Conservation (phyloP, 2,888 invertebrate species). For the Escarpia spicata region DNA sequence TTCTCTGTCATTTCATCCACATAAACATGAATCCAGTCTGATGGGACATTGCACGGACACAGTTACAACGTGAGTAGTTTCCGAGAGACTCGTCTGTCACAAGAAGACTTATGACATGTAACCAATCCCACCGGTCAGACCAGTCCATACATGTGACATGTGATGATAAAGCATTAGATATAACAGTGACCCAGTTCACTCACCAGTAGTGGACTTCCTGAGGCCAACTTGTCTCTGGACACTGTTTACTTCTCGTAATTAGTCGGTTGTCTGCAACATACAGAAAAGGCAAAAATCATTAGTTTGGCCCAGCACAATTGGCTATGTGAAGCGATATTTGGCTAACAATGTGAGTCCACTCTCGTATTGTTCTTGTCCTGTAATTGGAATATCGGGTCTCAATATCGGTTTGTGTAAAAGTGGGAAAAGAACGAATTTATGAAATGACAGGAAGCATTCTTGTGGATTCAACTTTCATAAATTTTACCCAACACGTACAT, state of each 20-base stretch:
- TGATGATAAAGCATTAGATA: neutral
- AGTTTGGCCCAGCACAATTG: neutral
- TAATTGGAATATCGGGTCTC: too few species aligned
- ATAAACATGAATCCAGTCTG: neutral
- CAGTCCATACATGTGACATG: neutral
- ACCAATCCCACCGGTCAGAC: neutral
- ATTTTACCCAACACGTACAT: too few species aligned
- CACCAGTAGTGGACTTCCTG: neutral
- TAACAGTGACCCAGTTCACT: neutral
- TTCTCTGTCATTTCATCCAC: neutral
- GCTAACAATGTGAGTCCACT: too few species aligned
- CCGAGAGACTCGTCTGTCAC: neutral
- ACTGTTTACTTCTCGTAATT: neutral
- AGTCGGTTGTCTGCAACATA: neutral
- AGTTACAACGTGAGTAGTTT: neutral
- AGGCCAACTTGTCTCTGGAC: neutral
- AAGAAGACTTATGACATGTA: neutral
- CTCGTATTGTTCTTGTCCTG: too few species aligned
- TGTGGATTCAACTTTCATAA: too few species aligned
- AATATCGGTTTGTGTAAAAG: too few species aligned
- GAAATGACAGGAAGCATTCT: too few species aligned
- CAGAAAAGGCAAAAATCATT: neutral
- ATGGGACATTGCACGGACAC: neutral
- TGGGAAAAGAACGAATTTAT: too few species aligned
- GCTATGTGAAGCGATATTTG: neutral